These are phyloP conservation scores for Aleiodes testaceus DNA, from an alignment of 2,888 invertebrate genomes.

Conservation along the genomic window DNA sequence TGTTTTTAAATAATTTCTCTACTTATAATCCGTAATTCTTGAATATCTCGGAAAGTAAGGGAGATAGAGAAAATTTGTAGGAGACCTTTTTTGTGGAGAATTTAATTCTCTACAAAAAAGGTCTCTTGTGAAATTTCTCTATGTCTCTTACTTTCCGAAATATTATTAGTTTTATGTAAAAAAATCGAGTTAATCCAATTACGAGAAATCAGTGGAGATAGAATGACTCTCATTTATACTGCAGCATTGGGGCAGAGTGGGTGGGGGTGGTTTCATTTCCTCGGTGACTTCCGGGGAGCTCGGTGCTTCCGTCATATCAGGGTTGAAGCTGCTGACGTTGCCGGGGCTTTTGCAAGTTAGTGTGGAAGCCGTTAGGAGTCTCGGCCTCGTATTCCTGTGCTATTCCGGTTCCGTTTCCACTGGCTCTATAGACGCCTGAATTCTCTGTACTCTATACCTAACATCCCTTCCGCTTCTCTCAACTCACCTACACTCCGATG, in stretches of 20 bases:
- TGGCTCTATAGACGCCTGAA: constrained; percentile 44
- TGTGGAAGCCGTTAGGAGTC: constrained; percentile 43
- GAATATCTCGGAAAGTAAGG: too few species aligned
- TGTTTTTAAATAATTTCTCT: too few species aligned
- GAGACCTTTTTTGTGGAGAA: too few species aligned
- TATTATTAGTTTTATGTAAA: neutral
- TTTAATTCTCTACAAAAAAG: too few species aligned
- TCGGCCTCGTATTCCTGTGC: constrained; percentile 58
- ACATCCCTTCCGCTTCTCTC: constrained; percentile 54
- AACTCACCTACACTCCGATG: constrained; percentile 47
- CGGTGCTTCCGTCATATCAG: constrained; percentile 71
- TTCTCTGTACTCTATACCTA: constrained; percentile 36
- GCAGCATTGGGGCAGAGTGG: neutral
- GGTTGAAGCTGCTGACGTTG: constrained; percentile 47
- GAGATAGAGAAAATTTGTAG: too few species aligned
- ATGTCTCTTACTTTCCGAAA: too few species aligned
- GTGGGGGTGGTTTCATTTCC: constrained; percentile 70
- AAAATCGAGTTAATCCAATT: neutral
- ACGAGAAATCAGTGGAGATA: neutral
- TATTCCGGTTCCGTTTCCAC: constrained; percentile 67
- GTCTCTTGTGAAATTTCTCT: too few species aligned
- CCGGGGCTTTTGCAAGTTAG: constrained; percentile 1
- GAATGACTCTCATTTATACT: constrained; percentile 10
- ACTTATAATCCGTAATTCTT: too few species aligned
- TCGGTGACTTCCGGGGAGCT: constrained; percentile 72